phyloP scores from a whole-genome alignment of 2,888 invertebrate genomes.

The Pachydiplax longipennis region DNA sequence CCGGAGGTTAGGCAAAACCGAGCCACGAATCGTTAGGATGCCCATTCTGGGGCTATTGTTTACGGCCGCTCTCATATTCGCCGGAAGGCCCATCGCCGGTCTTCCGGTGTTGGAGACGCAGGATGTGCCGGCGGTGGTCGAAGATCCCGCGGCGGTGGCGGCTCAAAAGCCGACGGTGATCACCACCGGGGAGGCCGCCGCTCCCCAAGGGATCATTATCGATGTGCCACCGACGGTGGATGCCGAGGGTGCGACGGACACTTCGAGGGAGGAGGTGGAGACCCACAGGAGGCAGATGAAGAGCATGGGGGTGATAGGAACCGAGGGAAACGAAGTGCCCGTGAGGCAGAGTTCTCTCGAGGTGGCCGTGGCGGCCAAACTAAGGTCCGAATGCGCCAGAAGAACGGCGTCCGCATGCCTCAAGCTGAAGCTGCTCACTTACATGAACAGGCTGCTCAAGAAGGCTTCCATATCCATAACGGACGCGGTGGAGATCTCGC shows the following conservation, averaged over 20 bases:
- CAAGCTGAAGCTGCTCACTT: conserved; percentile 81
- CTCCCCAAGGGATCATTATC: not conserved
- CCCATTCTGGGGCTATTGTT: not conserved
- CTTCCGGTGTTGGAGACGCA: not conserved
- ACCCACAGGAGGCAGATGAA: not conserved
- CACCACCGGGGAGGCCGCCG: not conserved
- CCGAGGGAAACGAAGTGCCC: conserved; percentile 5
- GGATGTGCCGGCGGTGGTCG: not conserved
- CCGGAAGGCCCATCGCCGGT: not conserved
- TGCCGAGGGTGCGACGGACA: not conserved
- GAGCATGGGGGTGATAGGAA: not conserved
- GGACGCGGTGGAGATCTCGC: conserved; percentile 78
- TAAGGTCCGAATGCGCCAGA: conserved; percentile 79
- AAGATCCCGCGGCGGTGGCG: not conserved
- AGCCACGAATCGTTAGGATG: not conserved
- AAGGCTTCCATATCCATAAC: conserved; percentile 80
- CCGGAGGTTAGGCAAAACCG: not conserved
- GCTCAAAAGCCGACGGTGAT: not conserved
- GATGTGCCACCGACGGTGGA: not conserved
- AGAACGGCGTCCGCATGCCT: conserved; percentile 82
- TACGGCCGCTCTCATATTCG: not conserved
- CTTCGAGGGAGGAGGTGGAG: conserved; percentile 18
- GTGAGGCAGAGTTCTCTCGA: conserved; percentile 59
- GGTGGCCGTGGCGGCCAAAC: conserved; percentile 75
- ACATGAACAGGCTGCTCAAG: conserved; percentile 81